Conservation (phyloP, 2,113 vertebrate species). For the Felis chaus region DNA sequence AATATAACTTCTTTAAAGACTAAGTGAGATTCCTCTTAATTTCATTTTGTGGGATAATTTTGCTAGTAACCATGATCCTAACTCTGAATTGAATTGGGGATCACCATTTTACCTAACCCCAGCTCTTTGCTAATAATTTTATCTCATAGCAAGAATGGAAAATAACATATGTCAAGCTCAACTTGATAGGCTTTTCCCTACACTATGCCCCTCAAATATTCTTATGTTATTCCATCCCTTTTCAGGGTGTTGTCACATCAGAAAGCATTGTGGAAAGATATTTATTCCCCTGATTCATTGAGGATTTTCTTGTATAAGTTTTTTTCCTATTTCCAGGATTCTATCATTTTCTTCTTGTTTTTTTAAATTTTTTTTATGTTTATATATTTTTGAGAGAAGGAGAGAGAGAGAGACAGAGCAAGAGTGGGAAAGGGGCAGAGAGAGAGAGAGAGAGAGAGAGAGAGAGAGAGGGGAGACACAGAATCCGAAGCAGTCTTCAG, state of each 20-base stretch:
- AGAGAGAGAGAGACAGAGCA: no score
- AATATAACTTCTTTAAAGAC: not conserved
- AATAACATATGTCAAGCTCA: not conserved
- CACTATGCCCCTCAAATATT: not conserved
- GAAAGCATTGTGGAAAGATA: not conserved
- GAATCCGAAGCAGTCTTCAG: no score
- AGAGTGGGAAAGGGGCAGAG: no score
- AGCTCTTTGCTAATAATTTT: not conserved
- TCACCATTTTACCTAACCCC: not conserved
- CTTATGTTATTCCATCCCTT: rapidly evolving
- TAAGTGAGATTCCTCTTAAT: not conserved
- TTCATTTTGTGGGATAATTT: not conserved
- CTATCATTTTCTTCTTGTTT: not conserved
- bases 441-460: no score
- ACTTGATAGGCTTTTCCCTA: not conserved
- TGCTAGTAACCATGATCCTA: not conserved
- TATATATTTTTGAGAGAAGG: no score
- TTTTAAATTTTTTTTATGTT: no score
- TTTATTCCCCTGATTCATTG: not conserved
- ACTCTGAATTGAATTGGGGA: not conserved
- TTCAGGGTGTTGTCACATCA: no score
- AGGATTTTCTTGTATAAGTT: not conserved
- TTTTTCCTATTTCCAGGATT: not conserved
- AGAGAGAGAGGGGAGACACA: no score
- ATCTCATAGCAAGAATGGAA: not conserved